Evolutionary conservation across 2,797 vertebrate species (phyloP).

Genomic region (Carduelis carduelis): DNA sequence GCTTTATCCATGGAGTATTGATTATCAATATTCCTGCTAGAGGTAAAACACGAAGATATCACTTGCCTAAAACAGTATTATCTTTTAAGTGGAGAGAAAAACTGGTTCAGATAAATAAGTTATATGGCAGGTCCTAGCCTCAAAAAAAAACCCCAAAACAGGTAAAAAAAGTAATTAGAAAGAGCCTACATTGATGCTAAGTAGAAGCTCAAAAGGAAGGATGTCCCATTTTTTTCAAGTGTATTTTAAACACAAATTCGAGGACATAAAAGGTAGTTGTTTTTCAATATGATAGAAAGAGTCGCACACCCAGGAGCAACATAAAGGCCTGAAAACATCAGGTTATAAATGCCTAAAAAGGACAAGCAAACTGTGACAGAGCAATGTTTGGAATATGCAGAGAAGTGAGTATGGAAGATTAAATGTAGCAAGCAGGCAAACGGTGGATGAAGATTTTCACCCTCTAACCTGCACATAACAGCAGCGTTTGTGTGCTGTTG

Average conservation of each 20-base stretch:
- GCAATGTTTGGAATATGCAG: neutral
- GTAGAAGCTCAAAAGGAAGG: neutral
- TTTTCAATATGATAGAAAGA: neutral
- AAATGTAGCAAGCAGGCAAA: neutral
- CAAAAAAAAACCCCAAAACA: neutral
- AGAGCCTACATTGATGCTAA: neutral
- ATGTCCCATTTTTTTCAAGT: accelerated
- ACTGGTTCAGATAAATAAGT: neutral
- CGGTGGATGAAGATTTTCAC: neutral
- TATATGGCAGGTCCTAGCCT: neutral
- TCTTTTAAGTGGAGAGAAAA: neutral
- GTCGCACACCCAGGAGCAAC: neutral
- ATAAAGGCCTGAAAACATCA: neutral
- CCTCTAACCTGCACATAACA: neutral
- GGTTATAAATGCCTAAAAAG: neutral
- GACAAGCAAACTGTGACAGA: neutral
- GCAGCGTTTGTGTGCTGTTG: neutral
- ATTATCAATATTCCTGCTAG: neutral
- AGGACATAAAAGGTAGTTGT: neutral
- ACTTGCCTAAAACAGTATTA: neutral
- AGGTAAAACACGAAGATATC: neutral
- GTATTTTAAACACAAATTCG: neutral
- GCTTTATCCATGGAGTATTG: neutral
- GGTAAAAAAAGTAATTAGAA: neutral
- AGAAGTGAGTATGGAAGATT: neutral